These are phyloP conservation scores for Aurelia coerulea DNA, from an alignment of 30 jellyfish, hydroid and myxozoan genomes.

Conservation along the genomic window DNA sequence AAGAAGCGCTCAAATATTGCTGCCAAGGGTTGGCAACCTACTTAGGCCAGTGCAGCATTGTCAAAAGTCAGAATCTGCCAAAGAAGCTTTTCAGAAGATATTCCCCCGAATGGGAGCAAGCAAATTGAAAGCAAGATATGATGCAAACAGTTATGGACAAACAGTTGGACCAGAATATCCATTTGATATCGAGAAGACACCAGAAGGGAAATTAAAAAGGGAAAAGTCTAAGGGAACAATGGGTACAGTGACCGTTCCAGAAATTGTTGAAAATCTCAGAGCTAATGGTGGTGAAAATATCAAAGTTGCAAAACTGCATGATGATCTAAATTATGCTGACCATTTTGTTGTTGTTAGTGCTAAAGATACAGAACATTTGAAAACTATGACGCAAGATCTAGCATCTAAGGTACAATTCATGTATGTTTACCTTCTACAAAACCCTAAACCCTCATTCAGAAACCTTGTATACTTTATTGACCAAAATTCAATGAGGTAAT, in stretches of 20 bases:
- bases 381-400: slow-evolving; percentile 71
- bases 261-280: slow-evolving; percentile 60
- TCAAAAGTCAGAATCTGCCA: slow-evolving; percentile 63
- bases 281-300: slow-evolving; percentile 67
- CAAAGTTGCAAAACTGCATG: slow-evolving; percentile 63
- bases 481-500: no score
- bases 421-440: background rate
- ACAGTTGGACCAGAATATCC: slow-evolving; percentile 89
- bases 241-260: slow-evolving; percentile 75
- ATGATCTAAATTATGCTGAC: slow-evolving; percentile 71
- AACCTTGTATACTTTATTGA: no score
- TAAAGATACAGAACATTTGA: slow-evolving; percentile 69
- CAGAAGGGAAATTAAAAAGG: slow-evolving; percentile 74
- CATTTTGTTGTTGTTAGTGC: slow-evolving; percentile 79
- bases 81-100: slow-evolving; percentile 75
- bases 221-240: slow-evolving; percentile 65
- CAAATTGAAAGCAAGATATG: slow-evolving; percentile 71
- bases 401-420: slow-evolving; percentile 53
- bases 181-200: slow-evolving; percentile 79
- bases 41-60: slow-evolving; percentile 41
- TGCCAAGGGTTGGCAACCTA: slow-evolving; percentile 20
- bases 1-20: slow-evolving; percentile 18
- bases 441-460: background rate
- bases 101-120: slow-evolving; percentile 70
- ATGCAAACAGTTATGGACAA: slow-evolving; percentile 87